Evolutionary conservation across 2,888 invertebrate genomes (phyloP), one percentile per base, ranked within the genome.

Genomic region (Coecobrya sp.): DNA sequence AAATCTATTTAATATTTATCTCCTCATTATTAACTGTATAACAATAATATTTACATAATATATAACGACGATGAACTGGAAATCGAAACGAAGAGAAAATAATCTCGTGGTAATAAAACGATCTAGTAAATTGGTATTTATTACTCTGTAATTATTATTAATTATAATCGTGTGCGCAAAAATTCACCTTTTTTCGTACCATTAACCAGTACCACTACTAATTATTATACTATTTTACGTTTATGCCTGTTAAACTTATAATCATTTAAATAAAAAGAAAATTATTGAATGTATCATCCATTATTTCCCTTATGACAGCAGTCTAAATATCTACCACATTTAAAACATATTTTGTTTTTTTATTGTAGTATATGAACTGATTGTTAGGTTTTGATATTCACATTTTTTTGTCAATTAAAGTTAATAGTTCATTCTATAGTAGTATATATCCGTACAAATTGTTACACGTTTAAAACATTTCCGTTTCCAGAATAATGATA

Each of bases 71-170:
- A 59, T 1, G 19, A 59, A 76, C 49, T 10, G 22, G 2, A 11
- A 45, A 76, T 22, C 49, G 49, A 13, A 49, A 49, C 76, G 49
- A 76, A 76, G 49, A 76, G 76, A 76, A 45, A 76, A 76, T 76
- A 76, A 76, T 76, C 76, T 76, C 76, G 25, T 73, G 73, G 36
- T 36, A 45, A 73, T 45, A 73, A 42, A 76, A 76, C 49, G 49
- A 76, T 76, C 45, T 49, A 11, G 49, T n/a, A 25, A 59, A 13
- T 1, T 19, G 19, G 19, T 59, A 59, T 19, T 36, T 36, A 36
- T 36, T 49, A 49, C 10, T 49, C n/a, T n/a, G n/a, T n/a, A n/a
- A 49, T 13, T 49, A 49, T 13, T 49, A 49, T 7, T 13, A 7
- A 49, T 49, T 13, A 10, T 49, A 19, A 25, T 76, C 22, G 22